A percentile compares a stretch with the other conserved stretches of the same genome.
phyloP scores from a whole-genome alignment of 2,113 vertebrate species.

The Ceyx margarethae region DNA sequence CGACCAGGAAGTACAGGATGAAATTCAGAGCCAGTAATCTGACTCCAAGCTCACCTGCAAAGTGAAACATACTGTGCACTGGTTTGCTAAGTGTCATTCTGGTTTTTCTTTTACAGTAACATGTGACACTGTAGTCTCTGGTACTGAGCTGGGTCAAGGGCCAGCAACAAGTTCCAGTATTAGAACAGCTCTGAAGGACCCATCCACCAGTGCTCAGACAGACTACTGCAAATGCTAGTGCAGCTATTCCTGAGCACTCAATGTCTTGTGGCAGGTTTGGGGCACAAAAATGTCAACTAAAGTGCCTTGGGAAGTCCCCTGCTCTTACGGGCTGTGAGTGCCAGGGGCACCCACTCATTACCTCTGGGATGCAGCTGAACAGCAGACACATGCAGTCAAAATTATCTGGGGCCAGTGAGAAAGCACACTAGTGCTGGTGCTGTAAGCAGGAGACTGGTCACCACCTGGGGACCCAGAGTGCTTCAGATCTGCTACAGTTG shows the following conservation, averaged over 20 bases:
- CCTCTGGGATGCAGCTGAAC: fast-evolving
- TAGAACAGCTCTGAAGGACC: not conserved
- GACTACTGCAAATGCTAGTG: not conserved
- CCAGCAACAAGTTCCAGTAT: not conserved
- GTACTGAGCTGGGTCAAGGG: not conserved
- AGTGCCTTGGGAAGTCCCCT: not conserved
- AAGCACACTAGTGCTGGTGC: not conserved
- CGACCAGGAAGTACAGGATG: fast-evolving
- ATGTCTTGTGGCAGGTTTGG: not conserved
- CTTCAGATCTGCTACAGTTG: fast-evolving
- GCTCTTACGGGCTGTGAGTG: fast-evolving
- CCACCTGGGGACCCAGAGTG: fast-evolving
- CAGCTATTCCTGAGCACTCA: fast-evolving
- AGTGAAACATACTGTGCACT: fast-evolving
- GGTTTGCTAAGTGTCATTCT: too few relatives aligned
- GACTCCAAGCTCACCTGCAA: not conserved
- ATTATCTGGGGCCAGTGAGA: not conserved
- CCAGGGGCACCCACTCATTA: fast-evolving
- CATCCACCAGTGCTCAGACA: fast-evolving
- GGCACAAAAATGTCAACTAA: not conserved
- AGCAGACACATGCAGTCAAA: fast-evolving
- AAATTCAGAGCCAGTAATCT: not conserved
- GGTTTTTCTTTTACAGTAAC: fast-evolving
- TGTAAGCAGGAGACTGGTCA: not conserved
- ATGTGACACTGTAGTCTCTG: fast-evolving